phyloP scores from a whole-genome alignment of 2,113 vertebrate genomes.

The Trachemys scripta region DNA sequence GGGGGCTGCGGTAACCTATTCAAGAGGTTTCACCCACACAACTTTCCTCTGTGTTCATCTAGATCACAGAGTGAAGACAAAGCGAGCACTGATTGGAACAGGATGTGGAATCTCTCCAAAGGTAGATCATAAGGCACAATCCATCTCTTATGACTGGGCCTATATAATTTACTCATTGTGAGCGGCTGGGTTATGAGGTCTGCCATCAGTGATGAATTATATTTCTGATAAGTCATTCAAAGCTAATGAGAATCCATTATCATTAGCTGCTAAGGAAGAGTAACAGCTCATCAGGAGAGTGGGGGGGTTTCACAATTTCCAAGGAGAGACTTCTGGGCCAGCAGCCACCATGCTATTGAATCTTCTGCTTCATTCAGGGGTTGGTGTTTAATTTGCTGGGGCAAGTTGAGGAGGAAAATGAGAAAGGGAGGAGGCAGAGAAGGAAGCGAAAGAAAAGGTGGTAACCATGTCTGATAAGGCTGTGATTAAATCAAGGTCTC shows the following conservation, averaged over 20 bases:
- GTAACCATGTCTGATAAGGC: slow-evolving; percentile 75
- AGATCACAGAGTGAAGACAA: neutral
- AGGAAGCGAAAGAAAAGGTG: slow-evolving; percentile 50
- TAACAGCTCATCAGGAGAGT: slow-evolving; percentile 29
- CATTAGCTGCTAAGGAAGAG: slow-evolving; percentile 60
- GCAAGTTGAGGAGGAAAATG: neutral
- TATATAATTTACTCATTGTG: slow-evolving; percentile 62
- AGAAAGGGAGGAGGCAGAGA: slow-evolving; percentile 9
- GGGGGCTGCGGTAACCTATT: neutral
- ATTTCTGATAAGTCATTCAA: slow-evolving; percentile 74
- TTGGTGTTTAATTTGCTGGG: slow-evolving; percentile 18
- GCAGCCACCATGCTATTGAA: slow-evolving; percentile 48
- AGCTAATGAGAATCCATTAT: slow-evolving; percentile 76
- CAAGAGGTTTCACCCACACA: slow-evolving; percentile 5
- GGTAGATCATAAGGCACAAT: slow-evolving; percentile 59
- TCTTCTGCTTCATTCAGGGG: neutral
- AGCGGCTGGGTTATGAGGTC: slow-evolving; percentile 74
- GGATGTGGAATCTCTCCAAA: slow-evolving; percentile 42
- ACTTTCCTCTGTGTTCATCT: slow-evolving; percentile 32
- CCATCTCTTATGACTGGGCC: slow-evolving; percentile 63
- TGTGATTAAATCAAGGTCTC: slow-evolving; percentile 85
- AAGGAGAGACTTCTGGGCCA: slow-evolving; percentile 35
- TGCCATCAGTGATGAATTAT: slow-evolving; percentile 73
- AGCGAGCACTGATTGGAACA: slow-evolving; percentile 29
- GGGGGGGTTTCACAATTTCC: slow-evolving; percentile 26